phyloP scores from a whole-genome alignment of 2,113 vertebrate species.

The Lichenostomus cassidix region DNA sequence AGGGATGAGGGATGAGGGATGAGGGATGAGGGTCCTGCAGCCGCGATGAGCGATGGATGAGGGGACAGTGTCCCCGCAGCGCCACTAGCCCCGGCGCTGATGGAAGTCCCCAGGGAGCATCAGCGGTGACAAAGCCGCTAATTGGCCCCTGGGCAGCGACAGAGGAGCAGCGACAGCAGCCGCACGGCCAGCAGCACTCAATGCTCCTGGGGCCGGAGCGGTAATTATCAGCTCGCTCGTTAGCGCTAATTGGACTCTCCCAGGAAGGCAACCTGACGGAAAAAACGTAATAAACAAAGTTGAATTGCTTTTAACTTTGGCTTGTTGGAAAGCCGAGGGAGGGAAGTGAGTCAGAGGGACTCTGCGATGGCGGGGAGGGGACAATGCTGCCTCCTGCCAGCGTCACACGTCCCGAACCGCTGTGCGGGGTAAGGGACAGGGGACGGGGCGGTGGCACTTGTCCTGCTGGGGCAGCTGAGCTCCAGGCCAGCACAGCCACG shows the following conservation, averaged over 20 bases:
- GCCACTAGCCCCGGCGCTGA: neutral
- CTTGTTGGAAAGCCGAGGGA: neutral
- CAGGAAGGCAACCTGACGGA: neutral
- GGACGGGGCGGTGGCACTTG: accelerated
- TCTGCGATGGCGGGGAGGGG: accelerated
- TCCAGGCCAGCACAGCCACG: accelerated
- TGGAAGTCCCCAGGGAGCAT: accelerated
- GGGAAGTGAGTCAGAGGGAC: neutral
- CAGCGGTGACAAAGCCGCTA: accelerated
- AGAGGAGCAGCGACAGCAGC: accelerated
- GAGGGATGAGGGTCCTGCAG: accelerated
- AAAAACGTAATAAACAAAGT: neutral
- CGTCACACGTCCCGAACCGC: accelerated
- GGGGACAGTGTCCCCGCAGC: neutral
- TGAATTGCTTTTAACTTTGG: neutral
- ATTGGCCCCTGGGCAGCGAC: neutral
- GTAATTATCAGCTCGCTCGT: neutral
- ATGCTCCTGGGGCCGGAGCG: neutral
- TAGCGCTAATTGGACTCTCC: constrained; percentile 2
- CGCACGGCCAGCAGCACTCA: neutral
- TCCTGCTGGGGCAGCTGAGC: neutral
- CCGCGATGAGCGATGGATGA: accelerated
- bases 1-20: no score
- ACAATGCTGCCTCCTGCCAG: accelerated
- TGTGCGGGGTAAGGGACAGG: accelerated